Percentiles rank a stretch among this genome's conserved stretches.
phyloP scores from a whole-genome alignment of 2,113 vertebrate species.

The Myanophis thanlyinensis region DNA sequence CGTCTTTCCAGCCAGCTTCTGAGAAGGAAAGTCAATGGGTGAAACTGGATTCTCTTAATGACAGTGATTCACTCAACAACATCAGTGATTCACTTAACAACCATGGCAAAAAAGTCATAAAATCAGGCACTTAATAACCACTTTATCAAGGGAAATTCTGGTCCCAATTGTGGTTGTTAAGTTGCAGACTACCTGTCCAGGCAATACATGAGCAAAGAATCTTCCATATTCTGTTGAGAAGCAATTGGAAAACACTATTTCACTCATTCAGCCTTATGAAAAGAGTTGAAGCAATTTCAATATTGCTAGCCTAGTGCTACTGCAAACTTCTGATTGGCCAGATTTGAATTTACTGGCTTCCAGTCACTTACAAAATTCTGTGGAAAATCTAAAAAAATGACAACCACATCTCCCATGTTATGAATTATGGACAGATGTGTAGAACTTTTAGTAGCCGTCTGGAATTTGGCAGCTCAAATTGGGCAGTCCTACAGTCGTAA shows the following conservation, averaged over 20 bases:
- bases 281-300: not conserved
- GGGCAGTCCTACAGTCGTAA: not conserved
- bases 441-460: not conserved
- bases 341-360: not conserved
- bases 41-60: no score
- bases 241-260: not conserved
- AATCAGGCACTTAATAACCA: no score
- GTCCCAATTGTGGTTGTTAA: no score
- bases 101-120: no score
- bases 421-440: not conserved
- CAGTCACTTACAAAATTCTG: not conserved
- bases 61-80: no score
- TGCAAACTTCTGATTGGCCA: not conserved
- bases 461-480: not conserved
- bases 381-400: not conserved
- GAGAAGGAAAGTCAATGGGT: no score
- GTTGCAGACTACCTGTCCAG: no score
- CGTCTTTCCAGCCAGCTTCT: no score
- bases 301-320: not conserved
- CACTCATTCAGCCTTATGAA: not conserved
- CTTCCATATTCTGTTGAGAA: not conserved
- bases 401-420: not conserved
- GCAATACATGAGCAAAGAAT: not conserved
- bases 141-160: no score
- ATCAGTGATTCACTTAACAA: no score